Conservation (phyloP, 2,888 invertebrate species). For the Aporophyla lueneburgensis region DNA sequence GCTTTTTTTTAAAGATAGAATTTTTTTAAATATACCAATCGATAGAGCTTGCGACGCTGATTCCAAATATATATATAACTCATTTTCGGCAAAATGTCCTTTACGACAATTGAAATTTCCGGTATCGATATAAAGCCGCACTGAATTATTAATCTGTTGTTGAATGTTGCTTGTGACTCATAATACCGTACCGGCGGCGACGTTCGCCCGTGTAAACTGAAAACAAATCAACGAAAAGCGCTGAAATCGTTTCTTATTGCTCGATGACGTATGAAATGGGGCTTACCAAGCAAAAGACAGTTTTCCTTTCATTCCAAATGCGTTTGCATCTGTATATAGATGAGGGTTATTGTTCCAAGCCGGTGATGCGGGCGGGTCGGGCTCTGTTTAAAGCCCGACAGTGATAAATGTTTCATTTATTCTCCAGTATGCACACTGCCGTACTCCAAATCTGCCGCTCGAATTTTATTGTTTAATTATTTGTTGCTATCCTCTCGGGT, state of each 20-base stretch:
- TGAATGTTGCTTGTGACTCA: conserved; percentile 41
- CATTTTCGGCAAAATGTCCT: no score
- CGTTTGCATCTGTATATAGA: conserved; percentile 69
- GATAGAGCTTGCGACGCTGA: no score
- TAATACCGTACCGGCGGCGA: not conserved
- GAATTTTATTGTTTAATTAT: conserved; percentile 75
- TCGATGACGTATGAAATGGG: conserved; percentile 63
- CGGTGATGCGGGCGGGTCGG: conserved; percentile 75
- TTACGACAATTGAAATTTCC: no score
- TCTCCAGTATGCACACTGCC: conserved; percentile 77
- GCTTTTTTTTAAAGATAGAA: no score
- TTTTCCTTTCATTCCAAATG: conserved; percentile 67
- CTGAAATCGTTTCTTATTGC: conserved; percentile 49
- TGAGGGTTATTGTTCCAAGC: conserved; percentile 72
- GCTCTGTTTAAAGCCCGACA: conserved; percentile 81
- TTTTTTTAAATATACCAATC: no score
- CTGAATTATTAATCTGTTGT: conserved; percentile 32
- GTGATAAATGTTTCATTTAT: conserved; percentile 89
- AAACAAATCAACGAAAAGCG: conserved; percentile 56
- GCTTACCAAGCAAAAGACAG: conserved; percentile 64
- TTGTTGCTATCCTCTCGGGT: conserved; percentile 53
- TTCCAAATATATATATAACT: no score
- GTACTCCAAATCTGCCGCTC: conserved; percentile 77
- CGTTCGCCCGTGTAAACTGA: conserved; percentile 40
- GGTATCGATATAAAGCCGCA: conserved; percentile 32